phyloP scores from a whole-genome alignment of 2,113 vertebrate species.

The Oncorhynchus nerka region DNA sequence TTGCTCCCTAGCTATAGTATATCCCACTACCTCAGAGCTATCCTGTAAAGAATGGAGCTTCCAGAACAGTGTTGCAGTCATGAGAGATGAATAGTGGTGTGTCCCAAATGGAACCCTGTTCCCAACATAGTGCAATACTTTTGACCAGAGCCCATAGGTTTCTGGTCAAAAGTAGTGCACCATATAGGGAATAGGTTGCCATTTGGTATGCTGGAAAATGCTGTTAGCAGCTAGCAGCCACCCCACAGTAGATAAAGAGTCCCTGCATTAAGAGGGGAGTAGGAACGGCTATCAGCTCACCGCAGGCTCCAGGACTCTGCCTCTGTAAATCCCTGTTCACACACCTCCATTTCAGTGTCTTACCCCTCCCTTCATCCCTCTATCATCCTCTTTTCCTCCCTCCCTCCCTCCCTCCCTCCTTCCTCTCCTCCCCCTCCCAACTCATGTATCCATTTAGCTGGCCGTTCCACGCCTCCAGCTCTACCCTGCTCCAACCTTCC shows the following conservation, averaged over 20 bases:
- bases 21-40: constrained; percentile 4
- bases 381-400: constrained; percentile 3
- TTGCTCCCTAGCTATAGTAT: constrained; percentile 1
- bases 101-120: no score
- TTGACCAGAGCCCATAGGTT: no score
- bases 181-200: no score
- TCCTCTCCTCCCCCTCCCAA: constrained; percentile 10
- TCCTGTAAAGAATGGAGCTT: not conserved
- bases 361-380: constrained; percentile 30
- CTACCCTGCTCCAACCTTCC: not conserved
- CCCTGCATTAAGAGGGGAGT: constrained; percentile 51
- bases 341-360: constrained; percentile 33
- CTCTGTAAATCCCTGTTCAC: constrained; percentile 9
- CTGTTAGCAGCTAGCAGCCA: constrained; percentile 17
- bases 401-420: not conserved
- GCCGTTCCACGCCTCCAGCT: constrained; percentile 16
- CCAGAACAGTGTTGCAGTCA: not conserved
- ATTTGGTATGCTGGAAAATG: not conserved
- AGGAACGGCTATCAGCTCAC: constrained; percentile 47
- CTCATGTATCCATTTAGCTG: constrained; percentile 12
- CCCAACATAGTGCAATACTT: no score
- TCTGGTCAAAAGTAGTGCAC: no score
- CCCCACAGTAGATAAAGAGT: constrained; percentile 31
- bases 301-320: constrained; percentile 49
- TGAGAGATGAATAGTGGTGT: not conserved